phyloP scores from a whole-genome alignment of 2,888 invertebrate species.

The Clitarchus hookeri region DNA sequence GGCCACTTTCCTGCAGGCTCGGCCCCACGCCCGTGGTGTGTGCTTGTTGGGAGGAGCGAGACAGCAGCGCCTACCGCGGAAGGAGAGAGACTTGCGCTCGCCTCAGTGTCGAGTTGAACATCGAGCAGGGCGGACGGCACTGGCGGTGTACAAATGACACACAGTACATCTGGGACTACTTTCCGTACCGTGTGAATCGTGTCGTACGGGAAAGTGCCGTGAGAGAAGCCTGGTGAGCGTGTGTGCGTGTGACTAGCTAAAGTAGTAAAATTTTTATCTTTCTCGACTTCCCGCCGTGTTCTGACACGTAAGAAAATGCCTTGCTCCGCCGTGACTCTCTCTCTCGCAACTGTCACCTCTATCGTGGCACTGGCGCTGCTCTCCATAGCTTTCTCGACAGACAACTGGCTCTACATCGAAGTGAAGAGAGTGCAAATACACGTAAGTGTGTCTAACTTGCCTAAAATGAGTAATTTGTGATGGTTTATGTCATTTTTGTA shows the following conservation, averaged over 20 bases:
- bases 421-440: constrained; percentile 87
- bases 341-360: constrained; percentile 93
- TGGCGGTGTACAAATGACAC: background rate
- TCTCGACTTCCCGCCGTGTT: background rate
- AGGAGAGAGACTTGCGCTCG: background rate
- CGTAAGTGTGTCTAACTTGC: constrained; percentile 59
- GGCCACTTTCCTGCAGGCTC: too few relatives aligned
- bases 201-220: too few relatives aligned
- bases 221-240: too few relatives aligned
- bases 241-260: too few relatives aligned
- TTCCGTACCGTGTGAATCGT: too few relatives aligned
- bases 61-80: background rate
- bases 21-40: too few relatives aligned
- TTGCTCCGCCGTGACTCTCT: constrained; percentile 92
- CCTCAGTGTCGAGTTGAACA: background rate
- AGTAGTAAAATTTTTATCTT: too few relatives aligned
- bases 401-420: constrained; percentile 95
- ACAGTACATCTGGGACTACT: background rate
- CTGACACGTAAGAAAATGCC: constrained; percentile 66
- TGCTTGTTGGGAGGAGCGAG: background rate
- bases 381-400: constrained; percentile 93
- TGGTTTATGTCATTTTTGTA: background rate
- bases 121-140: background rate
- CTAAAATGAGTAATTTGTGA: too few relatives aligned
- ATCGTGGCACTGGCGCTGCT: constrained; percentile 92